Percentiles rank a stretch among this genome's conserved stretches.
phyloP scores from a whole-genome alignment of 2,888 invertebrate species.

The Embidobia sp. region DNA sequence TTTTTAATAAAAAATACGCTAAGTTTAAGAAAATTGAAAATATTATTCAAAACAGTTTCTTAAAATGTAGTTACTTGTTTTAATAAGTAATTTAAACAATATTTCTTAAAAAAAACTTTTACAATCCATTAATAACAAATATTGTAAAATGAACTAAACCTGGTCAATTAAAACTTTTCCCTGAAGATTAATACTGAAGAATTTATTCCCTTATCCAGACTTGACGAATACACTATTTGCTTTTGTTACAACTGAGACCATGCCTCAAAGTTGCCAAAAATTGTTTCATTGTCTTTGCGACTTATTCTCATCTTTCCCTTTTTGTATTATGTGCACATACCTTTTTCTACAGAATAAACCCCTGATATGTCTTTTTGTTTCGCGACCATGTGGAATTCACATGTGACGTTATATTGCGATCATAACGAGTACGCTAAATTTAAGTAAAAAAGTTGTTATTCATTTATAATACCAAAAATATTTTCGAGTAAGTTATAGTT shows the following conservation, averaged over 20 bases:
- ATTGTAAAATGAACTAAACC: neutral
- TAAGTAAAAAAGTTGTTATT: too few relatives aligned
- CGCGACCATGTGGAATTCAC: neutral
- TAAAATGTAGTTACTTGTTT: too few relatives aligned
- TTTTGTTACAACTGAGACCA: conserved; percentile 49
- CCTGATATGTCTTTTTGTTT: conserved; percentile 23
- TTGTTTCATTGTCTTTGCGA: conserved; percentile 57
- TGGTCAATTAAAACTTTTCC: conserved; percentile 40
- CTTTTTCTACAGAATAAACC: conserved; percentile 33
- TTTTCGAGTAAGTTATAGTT: too few relatives aligned
- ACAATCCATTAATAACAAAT: too few relatives aligned
- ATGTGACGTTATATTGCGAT: conserved; percentile 28
- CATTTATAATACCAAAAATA: too few relatives aligned
- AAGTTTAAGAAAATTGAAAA: too few relatives aligned
- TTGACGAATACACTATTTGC: conserved; percentile 47
- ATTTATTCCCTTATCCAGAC: conserved; percentile 42
- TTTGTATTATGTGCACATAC: conserved; percentile 32
- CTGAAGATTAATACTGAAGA: conserved; percentile 29
- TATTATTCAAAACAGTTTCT: too few relatives aligned
- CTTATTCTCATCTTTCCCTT: conserved; percentile 39
- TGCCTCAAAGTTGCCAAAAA: conserved; percentile 58
- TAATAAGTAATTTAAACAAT: too few relatives aligned
- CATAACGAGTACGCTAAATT: too few relatives aligned
- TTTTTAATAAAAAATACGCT: too few relatives aligned
- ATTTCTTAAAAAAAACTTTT: too few relatives aligned